Evolutionary conservation across 1,140 invertebrate species (phyloP).

Genomic region (Paramacrobiotus metropolitanus): DNA sequence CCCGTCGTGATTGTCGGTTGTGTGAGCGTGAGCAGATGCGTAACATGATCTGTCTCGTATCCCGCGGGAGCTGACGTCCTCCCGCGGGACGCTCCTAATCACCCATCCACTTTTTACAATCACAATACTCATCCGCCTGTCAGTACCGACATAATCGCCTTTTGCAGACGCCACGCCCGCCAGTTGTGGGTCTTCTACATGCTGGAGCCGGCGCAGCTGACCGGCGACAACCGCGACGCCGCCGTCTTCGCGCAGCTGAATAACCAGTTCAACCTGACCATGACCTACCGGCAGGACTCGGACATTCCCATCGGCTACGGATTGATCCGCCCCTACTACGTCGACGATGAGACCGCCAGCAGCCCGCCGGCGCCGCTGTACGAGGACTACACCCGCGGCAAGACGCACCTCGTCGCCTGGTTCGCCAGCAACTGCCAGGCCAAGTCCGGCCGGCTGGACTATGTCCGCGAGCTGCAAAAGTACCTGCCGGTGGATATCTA

Average conservation of each 20-base stretch:
- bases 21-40: no score
- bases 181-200: slow-evolving; percentile 14
- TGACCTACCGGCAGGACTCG: slow-evolving; percentile 18
- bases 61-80: no score
- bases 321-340: slow-evolving; percentile 4
- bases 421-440: slow-evolving; percentile 21
- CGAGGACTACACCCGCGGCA: neutral
- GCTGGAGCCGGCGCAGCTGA: slow-evolving; percentile 11
- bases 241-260: slow-evolving; percentile 5
- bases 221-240: neutral
- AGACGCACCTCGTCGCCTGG: slow-evolving; percentile 19
- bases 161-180: neutral
- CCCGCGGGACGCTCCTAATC: no score
- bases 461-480: slow-evolving; percentile 15
- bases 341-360: neutral
- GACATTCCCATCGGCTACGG: slow-evolving; percentile 36
- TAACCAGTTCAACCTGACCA: slow-evolving; percentile 18
- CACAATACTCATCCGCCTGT: no score
- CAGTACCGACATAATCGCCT: no score
- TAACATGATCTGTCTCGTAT: no score
- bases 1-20: no score
- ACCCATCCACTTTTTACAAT: no score
- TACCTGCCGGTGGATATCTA: slow-evolving; percentile 19
- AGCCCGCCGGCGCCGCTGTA: neutral
- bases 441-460: slow-evolving; percentile 14